Conservation (phyloP, 2,797 vertebrate genomes). For the Paramormyrops hopkinsi region DNA sequence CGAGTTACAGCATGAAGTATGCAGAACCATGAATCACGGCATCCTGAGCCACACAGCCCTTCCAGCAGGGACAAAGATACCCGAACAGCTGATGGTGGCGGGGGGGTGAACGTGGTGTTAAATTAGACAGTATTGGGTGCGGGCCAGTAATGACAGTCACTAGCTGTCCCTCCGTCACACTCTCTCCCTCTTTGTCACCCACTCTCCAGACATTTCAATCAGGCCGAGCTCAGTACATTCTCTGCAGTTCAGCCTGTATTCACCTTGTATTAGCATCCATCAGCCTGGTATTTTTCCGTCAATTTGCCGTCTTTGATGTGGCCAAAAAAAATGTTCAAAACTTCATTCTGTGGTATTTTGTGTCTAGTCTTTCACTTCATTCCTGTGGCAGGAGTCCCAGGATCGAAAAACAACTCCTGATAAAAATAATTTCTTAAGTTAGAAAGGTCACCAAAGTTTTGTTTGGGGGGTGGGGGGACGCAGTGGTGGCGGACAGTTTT, state of each 20-base stretch:
- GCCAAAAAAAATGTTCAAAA: background rate
- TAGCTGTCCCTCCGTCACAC: background rate
- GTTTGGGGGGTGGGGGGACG: background rate
- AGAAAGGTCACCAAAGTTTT: background rate
- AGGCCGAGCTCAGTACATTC: background rate
- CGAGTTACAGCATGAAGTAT: background rate
- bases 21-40: background rate
- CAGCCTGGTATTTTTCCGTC: background rate
- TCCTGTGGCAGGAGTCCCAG: background rate
- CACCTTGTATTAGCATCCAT: background rate
- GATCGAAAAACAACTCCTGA: background rate
- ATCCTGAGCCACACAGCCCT: background rate
- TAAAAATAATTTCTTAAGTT: background rate
- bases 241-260: background rate
- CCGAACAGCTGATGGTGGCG: background rate
- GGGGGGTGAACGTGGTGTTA: background rate
- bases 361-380: background rate
- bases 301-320: background rate
- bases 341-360: background rate
- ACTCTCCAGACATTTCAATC: slow-evolving; percentile 9
- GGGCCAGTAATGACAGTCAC: background rate
- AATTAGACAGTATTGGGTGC: background rate
- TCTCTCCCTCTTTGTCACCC: background rate
- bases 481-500: background rate
- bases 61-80: background rate